These are phyloP conservation scores for Cepphus grylle DNA, from an alignment of 2,113 vertebrate species.

Conservation along the genomic window DNA sequence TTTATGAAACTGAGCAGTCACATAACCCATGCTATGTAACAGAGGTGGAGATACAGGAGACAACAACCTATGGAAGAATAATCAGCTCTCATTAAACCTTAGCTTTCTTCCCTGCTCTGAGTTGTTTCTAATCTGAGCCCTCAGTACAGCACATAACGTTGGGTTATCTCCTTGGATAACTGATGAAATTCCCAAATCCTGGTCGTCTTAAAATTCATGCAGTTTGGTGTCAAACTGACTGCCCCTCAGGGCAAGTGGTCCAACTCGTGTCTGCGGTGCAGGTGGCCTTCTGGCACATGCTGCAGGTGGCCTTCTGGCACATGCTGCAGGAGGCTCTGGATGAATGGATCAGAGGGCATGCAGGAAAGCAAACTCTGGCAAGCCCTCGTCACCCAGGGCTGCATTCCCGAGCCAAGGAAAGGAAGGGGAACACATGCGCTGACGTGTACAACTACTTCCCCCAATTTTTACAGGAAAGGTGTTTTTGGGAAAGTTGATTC, in stretches of 20 bases:
- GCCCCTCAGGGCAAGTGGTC: not conserved
- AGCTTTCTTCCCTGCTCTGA: not conserved
- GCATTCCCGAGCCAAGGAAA: not conserved
- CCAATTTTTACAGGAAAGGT: not conserved
- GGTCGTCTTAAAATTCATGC: not conserved
- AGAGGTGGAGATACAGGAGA: not conserved
- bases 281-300: not conserved
- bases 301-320: no score
- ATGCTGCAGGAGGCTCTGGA: not conserved
- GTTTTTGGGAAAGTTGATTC: not conserved
- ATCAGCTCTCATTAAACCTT: not conserved
- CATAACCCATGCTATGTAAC: not conserved
- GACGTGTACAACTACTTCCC: not conserved
- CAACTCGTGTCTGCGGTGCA: fast-evolving
- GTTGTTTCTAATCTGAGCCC: not conserved
- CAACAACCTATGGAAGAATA: not conserved
- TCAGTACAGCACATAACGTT: not conserved
- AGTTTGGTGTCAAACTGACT: not conserved
- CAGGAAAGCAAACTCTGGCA: not conserved
- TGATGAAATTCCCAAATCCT: not conserved
- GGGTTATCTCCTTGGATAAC: not conserved
- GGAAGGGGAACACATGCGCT: not conserved
- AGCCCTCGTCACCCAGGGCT: not conserved
- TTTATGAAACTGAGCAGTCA: not conserved
- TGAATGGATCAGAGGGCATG: not conserved